phyloP scores from a whole-genome alignment of 53 echinoderm and acorn worm species.

The Henricia sp. region DNA sequence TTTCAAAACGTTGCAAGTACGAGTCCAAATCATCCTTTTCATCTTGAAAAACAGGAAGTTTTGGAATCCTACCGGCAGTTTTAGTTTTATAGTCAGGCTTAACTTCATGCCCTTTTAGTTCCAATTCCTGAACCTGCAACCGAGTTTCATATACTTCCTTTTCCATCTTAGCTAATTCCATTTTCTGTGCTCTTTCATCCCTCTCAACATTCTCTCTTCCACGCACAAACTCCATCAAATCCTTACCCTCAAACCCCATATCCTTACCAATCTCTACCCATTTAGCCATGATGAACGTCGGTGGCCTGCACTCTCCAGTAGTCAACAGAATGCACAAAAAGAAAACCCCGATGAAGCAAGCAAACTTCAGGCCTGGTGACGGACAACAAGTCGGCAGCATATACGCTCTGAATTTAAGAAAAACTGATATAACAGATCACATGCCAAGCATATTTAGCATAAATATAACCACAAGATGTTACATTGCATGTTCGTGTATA shows the following conservation, averaged over 20 bases:
- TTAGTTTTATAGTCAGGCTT: neutral
- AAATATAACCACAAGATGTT: no score
- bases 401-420: no score
- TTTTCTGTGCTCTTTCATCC: slow-evolving; percentile 7
- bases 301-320: no score
- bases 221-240: slow-evolving; percentile 7
- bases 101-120: neutral
- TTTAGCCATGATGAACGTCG: slow-evolving; percentile 10
- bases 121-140: neutral
- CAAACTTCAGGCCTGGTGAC: no score
- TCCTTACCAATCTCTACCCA: slow-evolving; percentile 12
- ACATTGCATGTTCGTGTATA: no score
- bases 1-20: slow-evolving; percentile 31
- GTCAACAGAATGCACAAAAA: no score
- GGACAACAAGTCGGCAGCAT: no score
- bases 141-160: neutral
- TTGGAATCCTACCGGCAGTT: no score
- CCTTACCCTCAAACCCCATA: neutral
- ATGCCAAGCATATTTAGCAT: no score
- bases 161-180: neutral
- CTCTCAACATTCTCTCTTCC: neutral
- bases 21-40: slow-evolving; percentile 44
- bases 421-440: no score
- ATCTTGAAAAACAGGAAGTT: slow-evolving; percentile 21
- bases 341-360: no score